A percentile compares a stretch with the other conserved stretches of the same genome.
These are phyloP conservation scores for Agelas oroides DNA, from an alignment of 37 sponge, comb jelly and placozoan species.

Conservation along the genomic window DNA sequence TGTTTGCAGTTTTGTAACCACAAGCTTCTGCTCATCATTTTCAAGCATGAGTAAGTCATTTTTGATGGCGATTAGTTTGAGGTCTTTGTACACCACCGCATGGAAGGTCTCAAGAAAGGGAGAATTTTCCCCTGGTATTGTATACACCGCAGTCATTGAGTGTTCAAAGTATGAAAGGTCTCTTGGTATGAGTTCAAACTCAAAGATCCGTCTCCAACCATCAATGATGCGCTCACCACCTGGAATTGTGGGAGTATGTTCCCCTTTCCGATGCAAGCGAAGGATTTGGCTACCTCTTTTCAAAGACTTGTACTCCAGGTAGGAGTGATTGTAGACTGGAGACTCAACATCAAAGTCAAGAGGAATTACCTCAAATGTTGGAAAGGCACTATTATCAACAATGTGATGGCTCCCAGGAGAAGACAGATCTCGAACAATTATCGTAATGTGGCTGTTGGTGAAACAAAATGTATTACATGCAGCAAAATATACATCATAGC, in stretches of 20 bases:
- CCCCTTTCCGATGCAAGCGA: too few relatives aligned
- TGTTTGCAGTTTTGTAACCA: neutral
- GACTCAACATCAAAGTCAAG: slow-evolving; percentile 58
- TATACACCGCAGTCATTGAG: slow-evolving; percentile 5
- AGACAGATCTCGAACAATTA: slow-evolving; percentile 12
- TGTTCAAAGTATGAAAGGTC: slow-evolving; percentile 4
- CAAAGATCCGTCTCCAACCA: neutral
- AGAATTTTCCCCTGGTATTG: neutral
- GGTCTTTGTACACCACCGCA: neutral
- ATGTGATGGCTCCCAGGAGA: slow-evolving; percentile 4
- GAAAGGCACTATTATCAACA: slow-evolving; percentile 52
- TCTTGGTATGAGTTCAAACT: neutral
- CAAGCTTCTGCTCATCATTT: neutral
- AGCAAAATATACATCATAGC: slow-evolving; percentile 9
- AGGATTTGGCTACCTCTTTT: neutral
- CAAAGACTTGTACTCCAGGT: slow-evolving; percentile 54
- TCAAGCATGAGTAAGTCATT: slow-evolving; percentile 6
- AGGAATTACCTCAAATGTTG: slow-evolving; percentile 60
- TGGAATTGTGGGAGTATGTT: too few relatives aligned
- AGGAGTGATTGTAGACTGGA: slow-evolving; percentile 45
- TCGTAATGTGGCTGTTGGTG: slow-evolving; percentile 43
- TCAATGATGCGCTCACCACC: neutral
- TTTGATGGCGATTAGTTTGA: neutral
- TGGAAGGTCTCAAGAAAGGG: slow-evolving; percentile 5
- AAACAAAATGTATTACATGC: neutral